Base-by-base conservation (phyloP, 64 coral and sea anemone species). In the Montipora cactus region DNA sequence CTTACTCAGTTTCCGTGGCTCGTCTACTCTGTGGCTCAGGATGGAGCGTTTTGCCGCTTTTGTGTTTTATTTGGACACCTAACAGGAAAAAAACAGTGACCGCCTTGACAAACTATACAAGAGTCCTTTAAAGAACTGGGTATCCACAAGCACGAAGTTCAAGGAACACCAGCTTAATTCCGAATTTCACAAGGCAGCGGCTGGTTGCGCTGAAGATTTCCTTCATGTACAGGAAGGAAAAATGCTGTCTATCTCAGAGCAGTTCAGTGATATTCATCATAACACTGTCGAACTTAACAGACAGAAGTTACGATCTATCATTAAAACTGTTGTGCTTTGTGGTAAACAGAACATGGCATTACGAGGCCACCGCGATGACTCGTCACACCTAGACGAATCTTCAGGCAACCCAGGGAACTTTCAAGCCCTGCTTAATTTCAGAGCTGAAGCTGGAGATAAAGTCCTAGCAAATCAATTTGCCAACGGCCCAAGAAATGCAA, bases 51-150 rank as follows among this genome's bases (percentile, higher is more conserved):
- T 95, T 95, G 94, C 89, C 83, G 62, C 53, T 81, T 92, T 80
- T 91, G 94, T 95, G 77, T 92, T 81, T 88, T 92, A 77, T 95
- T 95, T 95, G 94, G 89, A 89, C 78, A 89, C 87, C 67, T 84
- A 66, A 83, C 93, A 94, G 93, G 93, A 85, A 90, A 90, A 90
- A 58, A 91, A 95, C 88, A 86, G 88, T 91, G 93, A 87, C 72
- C 74, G 59, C 80, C 81, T 95, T 87, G 93, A 90, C 80, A 95
- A 79, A 79, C 88, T 95, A 84, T 90, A 90, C 59, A 95, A 95
- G 88, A 91, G 81, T 86, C 93, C 93, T 95, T 89, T 94, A 89
- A 89, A 94, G 87, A 89, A 94, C 87, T 94, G 92, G 92, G 92
- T 94, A 84, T 89, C 92, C 78, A 69, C 92, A 89, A 94, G 78